Base-by-base conservation (phyloP, 1,140 invertebrate genomes). In the Ptiloglossa arizonensis region DNA sequence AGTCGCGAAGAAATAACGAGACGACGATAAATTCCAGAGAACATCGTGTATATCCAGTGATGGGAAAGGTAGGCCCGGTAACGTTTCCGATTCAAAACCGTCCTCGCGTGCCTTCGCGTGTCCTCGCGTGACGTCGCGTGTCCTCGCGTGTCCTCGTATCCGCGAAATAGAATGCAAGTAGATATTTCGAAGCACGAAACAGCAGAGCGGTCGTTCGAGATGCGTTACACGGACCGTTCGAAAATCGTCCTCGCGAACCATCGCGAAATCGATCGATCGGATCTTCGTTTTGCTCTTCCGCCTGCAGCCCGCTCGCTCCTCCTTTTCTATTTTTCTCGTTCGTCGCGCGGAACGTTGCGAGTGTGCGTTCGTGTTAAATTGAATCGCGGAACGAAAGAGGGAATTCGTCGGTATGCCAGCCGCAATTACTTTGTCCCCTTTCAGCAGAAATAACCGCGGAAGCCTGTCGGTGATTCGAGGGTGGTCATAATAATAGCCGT, bases 381-480 rank as follows among this genome's bases (percentile, higher is more conserved):
- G 41, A 41, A 41, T 41, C 41, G 41, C 41, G 8, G 11, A 11
- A 56, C 52, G 52, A 56, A 56, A 56, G 52, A 56, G 52, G 24
- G 52, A 56, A 56, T 56, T 17, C n/a, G 50, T 52, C 52, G 52
- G 24, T 27, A 56, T 15, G 54, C 24, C 4, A 15, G 54, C 54
- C 54, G 54, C 54, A 56, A 56, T 56, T 56, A 56, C 54, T 56
- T 56, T 56, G 54, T 15, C 54, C 54, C 54, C 54, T 56, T 56
- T 56, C 54, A 56, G 24, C 54, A 56, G 24, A 56, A 56, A 29
- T 56, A 56, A 56, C 54, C 54, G 54, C 54, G 54, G 54, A 56
- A 56, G 54, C 54, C 46, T 56, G 24, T n/a, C 54, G 24, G 54
- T 56, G 54, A 56, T 56, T 56, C 54, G 54, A 56, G 54, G 54